Conservation (phyloP, 2,113 vertebrate genomes). For the Pelmatolapia mariae region DNA sequence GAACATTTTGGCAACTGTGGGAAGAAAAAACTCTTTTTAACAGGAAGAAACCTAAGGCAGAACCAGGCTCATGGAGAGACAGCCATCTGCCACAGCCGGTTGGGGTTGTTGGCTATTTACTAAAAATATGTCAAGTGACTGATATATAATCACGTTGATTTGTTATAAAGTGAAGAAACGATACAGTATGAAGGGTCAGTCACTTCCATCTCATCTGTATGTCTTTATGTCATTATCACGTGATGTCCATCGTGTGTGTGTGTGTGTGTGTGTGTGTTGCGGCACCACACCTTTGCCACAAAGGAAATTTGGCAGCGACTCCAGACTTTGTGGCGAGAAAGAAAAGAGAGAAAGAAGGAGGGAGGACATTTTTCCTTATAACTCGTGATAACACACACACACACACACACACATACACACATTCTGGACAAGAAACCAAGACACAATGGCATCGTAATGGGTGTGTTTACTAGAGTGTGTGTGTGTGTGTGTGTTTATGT, state of each 20-base stretch:
- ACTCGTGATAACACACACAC: slow-evolving; percentile 10
- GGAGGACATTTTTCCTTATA: slow-evolving; percentile 31
- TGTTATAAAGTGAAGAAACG: background rate
- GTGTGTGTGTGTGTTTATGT: slow-evolving; percentile 50
- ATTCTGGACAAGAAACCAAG: slow-evolving; percentile 34
- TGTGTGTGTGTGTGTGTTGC: slow-evolving; percentile 28
- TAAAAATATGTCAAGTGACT: background rate
- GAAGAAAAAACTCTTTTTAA: background rate
- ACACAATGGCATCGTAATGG: slow-evolving; percentile 61
- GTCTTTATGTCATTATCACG: background rate
- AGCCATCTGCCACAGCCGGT: background rate
- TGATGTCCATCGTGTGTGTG: background rate
- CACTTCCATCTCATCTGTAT: background rate
- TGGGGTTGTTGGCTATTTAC: background rate
- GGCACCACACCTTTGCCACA: slow-evolving; percentile 82
- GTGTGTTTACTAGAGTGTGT: slow-evolving; percentile 37
- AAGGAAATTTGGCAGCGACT: slow-evolving; percentile 76
- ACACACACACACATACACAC: background rate
- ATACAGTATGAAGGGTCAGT: background rate
- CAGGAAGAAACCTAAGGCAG: background rate
- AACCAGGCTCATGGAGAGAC: background rate
- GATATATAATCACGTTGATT: background rate
- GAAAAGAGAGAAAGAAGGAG: slow-evolving; percentile 39
- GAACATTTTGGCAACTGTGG: background rate
- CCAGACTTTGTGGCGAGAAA: slow-evolving; percentile 74